These are phyloP conservation scores for Kryphioiulus occultus DNA, from an alignment of 2,888 invertebrate species.

Conservation along the genomic window DNA sequence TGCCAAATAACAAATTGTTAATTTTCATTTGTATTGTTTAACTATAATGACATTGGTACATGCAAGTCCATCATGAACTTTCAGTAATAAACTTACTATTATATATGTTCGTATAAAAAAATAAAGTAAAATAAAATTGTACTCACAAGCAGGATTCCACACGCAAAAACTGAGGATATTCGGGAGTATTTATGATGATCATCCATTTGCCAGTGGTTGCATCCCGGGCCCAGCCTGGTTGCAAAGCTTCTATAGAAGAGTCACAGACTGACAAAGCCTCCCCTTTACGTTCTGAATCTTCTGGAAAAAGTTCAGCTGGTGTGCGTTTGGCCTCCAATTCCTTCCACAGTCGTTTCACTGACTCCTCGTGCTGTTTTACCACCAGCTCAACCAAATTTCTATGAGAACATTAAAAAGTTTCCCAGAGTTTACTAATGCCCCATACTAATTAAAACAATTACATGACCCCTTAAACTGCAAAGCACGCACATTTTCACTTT, in stretches of 20 bases:
- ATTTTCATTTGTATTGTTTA: no score
- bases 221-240: slow-evolving; percentile 54
- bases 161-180: slow-evolving; percentile 74
- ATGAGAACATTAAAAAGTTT: not conserved
- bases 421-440: not conserved
- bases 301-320: slow-evolving; percentile 45
- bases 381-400: slow-evolving; percentile 46
- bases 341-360: slow-evolving; percentile 38
- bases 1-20: no score
- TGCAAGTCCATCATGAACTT: no score
- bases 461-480: no score
- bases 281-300: slow-evolving; percentile 44
- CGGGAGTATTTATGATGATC: slow-evolving; percentile 72
- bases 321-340: slow-evolving; percentile 44
- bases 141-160: slow-evolving; percentile 78
- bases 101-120: no score
- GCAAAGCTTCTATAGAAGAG: slow-evolving; percentile 47
- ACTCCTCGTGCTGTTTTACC: slow-evolving; percentile 38
- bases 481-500: no score
- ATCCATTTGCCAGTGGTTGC: slow-evolving; percentile 70
- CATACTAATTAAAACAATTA: no score
- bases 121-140: not conserved
- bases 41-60: no score
- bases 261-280: slow-evolving; percentile 52
- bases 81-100: no score